Base-by-base conservation (phyloP, 2,888 invertebrate species). In the Cerastis leucographa region DNA sequence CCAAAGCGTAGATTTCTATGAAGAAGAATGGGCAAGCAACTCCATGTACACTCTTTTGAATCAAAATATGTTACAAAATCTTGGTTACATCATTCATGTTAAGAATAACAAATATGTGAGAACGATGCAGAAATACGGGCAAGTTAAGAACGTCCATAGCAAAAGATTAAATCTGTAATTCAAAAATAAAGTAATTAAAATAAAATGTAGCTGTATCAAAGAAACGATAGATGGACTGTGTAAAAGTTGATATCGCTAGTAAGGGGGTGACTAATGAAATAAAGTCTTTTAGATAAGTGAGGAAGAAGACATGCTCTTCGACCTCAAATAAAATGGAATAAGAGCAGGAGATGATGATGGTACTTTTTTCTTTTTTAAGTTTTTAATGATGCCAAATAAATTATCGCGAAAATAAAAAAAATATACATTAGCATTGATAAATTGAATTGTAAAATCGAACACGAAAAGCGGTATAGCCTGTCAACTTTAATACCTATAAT, bases 401-500 rank as follows among this genome's bases (percentile, higher is more conserved):
- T 35, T 1, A n/a, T 4, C 64, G 17, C n/a, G 42, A n/a, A 42
- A 42, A n/a, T 64, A n/a, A n/a, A n/a, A n/a, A n/a, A 64, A 67
- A 11, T 35, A 56, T 0, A 22, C 35, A 11, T n/a, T n/a, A 2
- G 2, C 14, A 62, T 40, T 22, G 40, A 62, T 76, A 7, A 75
- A 68, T 78, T 66, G 11, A n/a, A 78, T 54, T 61, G 6, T 49
- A 6, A 83, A 54, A 46, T 66, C 14, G 14, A 70, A 69, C 62
- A 54, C 5, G 35, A 9, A 51, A 69, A 25, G 9, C 61, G 46
- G 19, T 40, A 66, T 14, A 54, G 9, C 8, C 49, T 78, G 78
- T 56, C 54, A 35, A 71, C 51, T 56, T 68, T 59, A 79, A 76
- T 71, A 67, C 49, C 35, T 42, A 25, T 70, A 54, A 77, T 56